These are phyloP conservation scores for Oreohelix idahoensis DNA, from an alignment of 1,140 invertebrate species.

Conservation along the genomic window DNA sequence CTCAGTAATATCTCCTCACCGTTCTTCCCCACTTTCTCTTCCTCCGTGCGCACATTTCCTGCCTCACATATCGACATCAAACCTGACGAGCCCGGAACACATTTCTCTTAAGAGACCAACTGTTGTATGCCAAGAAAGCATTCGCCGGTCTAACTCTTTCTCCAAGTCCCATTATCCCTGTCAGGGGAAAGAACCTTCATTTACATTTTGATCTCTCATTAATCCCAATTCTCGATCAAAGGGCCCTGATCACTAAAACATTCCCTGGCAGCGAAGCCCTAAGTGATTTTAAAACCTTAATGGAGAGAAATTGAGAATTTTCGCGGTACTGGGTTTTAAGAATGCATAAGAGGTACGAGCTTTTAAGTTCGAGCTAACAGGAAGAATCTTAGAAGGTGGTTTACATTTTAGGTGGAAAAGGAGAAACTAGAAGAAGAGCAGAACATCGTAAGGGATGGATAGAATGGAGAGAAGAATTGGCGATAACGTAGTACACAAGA, in stretches of 20 bases:
- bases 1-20: no score
- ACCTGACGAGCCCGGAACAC: not conserved
- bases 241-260: not conserved
- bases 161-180: not conserved
- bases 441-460: no score
- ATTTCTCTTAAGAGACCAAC: not conserved
- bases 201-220: not conserved
- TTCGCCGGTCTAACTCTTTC: not conserved
- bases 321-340: not conserved
- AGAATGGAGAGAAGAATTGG: no score
- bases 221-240: not conserved
- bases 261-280: not conserved
- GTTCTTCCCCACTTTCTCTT: no score
- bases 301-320: not conserved
- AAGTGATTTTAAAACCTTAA: constrained; percentile 5
- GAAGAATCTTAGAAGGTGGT: no score
- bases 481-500: no score
- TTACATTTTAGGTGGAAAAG: no score
- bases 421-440: no score
- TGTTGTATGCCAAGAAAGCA: not conserved
- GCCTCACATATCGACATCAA: not conserved
- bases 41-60: no score
- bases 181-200: not conserved
- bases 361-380: not conserved
- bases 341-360: not conserved